phyloP scores from a whole-genome alignment of 2,113 vertebrate genomes.

The Laterallus jamaicensis region DNA sequence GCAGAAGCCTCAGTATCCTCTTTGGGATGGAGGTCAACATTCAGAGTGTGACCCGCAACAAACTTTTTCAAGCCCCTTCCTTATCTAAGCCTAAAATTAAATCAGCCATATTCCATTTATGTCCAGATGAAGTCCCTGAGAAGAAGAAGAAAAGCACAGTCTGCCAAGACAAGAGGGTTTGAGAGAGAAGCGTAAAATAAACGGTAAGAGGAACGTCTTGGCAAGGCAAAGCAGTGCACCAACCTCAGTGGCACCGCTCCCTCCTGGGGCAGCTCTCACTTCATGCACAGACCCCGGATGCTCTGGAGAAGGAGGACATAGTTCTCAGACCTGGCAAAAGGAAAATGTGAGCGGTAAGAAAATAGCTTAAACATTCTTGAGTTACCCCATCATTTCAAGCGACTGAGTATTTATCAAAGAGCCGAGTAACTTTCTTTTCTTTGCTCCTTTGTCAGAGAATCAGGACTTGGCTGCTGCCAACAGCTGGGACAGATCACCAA shows the following conservation, averaged over 20 bases:
- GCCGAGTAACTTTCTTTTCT: not conserved
- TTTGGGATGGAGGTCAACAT: not conserved
- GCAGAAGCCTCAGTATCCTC: not conserved
- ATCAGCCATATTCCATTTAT: not conserved
- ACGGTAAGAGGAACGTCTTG: not conserved
- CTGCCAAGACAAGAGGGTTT: not conserved
- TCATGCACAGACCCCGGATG: not conserved
- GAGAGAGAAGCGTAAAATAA: not conserved
- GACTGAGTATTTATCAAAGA: not conserved
- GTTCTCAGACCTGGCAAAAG: not conserved
- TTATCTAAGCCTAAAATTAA: not conserved
- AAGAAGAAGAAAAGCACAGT: not conserved
- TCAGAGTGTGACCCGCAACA: not conserved
- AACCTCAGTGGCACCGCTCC: not conserved
- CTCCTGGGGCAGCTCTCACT: not conserved
- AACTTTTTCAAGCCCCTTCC: conserved; percentile 3
- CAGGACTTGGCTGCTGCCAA: not conserved
- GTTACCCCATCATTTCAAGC: not conserved
- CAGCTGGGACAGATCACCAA: not conserved
- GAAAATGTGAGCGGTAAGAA: not conserved
- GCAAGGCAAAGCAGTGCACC: not conserved
- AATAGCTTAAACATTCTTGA: not conserved
- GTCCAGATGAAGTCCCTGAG: not conserved
- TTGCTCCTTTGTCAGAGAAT: not conserved
- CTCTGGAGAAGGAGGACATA: not conserved